These are phyloP conservation scores for Lathamus discolor DNA, from an alignment of 2,113 vertebrate genomes.

Conservation along the genomic window DNA sequence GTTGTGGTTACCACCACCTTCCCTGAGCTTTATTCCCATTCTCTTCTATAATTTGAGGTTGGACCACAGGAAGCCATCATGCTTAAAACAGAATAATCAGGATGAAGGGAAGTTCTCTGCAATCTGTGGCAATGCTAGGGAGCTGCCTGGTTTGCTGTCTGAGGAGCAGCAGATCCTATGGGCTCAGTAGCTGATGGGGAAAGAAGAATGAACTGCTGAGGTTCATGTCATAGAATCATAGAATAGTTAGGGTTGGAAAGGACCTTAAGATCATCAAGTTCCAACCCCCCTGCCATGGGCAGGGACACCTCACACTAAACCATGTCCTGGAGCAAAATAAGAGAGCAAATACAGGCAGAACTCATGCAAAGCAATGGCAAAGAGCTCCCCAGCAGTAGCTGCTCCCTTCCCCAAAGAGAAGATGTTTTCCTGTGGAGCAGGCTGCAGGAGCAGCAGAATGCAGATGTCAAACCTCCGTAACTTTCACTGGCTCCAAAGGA, in stretches of 20 bases:
- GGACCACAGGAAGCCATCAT: not conserved
- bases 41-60: not conserved
- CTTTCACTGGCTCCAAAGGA: not conserved
- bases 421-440: not conserved
- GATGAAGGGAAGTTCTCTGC: not conserved
- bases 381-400: not conserved
- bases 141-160: not conserved
- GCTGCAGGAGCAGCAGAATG: not conserved
- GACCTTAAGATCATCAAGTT: too few species aligned
- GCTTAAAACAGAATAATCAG: not conserved
- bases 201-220: not conserved
- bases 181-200: not conserved
- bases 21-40: not conserved
- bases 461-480: conserved; percentile 3
- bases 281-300: too few species aligned
- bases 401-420: not conserved
- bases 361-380: not conserved
- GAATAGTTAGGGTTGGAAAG: too few species aligned
- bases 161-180: not conserved
- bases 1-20: not conserved
- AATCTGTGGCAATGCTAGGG: not conserved
- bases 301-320: too few species aligned
- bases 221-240: not conserved
- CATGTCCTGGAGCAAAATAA: not conserved
- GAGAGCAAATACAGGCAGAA: not conserved